These are phyloP conservation scores for Ectropis grisescens DNA, from an alignment of 1,140 invertebrate genomes.

Conservation along the genomic window DNA sequence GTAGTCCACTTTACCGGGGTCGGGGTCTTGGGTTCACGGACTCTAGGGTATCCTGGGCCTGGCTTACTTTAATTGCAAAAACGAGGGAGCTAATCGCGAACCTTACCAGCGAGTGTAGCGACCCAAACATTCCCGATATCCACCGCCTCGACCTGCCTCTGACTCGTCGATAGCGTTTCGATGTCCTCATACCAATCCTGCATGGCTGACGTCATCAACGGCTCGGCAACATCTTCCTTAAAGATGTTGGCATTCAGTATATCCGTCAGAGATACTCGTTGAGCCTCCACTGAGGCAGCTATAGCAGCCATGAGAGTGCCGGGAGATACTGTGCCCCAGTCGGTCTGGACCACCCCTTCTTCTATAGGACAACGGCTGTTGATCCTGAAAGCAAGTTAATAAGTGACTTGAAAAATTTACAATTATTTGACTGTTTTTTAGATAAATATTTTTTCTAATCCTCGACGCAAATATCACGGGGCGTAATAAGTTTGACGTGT, in stretches of 20 bases:
- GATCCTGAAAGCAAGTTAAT: conserved; percentile 28
- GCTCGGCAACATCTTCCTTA: conserved; percentile 41
- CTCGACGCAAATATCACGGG: no score
- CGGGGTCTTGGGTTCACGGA: no score
- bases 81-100: no score
- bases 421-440: no score
- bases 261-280: conserved; percentile 58
- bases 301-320: conserved; percentile 72
- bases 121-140: conserved; percentile 70
- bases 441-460: no score
- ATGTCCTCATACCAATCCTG: conserved; percentile 44
- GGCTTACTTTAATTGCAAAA: no score
- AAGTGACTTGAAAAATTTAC: no score
- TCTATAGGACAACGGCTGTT: conserved; percentile 72
- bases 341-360: conserved; percentile 72
- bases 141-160: conserved; percentile 11
- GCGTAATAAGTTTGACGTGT: no score
- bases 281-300: conserved; percentile 71
- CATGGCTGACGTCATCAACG: conserved; percentile 30
- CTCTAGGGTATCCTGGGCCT: no score
- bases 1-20: no score
- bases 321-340: conserved; percentile 71
- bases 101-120: conserved; percentile 70
- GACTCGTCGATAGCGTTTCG: conserved; percentile 17
- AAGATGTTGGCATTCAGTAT: conserved; percentile 43